Base-by-base conservation (phyloP, 2,797 vertebrate species). In the Botia almorhae region DNA sequence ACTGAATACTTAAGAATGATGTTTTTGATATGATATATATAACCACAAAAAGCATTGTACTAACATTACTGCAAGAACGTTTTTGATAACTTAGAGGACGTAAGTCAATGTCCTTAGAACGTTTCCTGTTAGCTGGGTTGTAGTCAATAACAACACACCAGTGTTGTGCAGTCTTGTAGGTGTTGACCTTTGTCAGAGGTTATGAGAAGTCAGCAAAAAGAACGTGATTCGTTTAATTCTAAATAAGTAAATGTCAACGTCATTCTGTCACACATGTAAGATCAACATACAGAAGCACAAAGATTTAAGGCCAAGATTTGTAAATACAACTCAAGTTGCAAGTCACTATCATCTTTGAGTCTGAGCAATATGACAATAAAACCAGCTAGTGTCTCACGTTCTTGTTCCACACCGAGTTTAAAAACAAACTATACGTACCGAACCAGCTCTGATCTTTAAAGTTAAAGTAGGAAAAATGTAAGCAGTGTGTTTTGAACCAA, bases 401-500 rank as follows among this genome's bases (percentile, higher is more conserved):
- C 68, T 53, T 79, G 67, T 70, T 65, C 33, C 56, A 76, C 58
- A 71, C 17, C 43, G 36, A 74, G 76, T 73, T 60, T 36, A 61
- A 21, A 19, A 72, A 58, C 39, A 1, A 51, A 69, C 58, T 78
- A 36, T 80, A 72, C n/a, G 21, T 63, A 58, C 8, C n/a, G 81
- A 89, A 85, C 64, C 81, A 88, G 81, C 82, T 89, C 86, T 86
- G 80, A 90, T 88, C 88, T 92, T 92, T 84, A 92, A 93, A 94
- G 78, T 81, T 87, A 82, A 90, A 84, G 84, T 50, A 83, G 88
- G 81, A 83, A 87, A 90, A 83, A 43, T 79, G 85, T 85, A 80
- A 89, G 90, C 83, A 84, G 85, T 84, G 83, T 89, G 91, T 92
- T 94, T 93, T 94, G 90, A 94, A 93, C 87, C 85, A 87, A 88